Evolutionary conservation across 2,797 vertebrate genomes (phyloP).

Genomic region (Molossus molossus): DNA sequence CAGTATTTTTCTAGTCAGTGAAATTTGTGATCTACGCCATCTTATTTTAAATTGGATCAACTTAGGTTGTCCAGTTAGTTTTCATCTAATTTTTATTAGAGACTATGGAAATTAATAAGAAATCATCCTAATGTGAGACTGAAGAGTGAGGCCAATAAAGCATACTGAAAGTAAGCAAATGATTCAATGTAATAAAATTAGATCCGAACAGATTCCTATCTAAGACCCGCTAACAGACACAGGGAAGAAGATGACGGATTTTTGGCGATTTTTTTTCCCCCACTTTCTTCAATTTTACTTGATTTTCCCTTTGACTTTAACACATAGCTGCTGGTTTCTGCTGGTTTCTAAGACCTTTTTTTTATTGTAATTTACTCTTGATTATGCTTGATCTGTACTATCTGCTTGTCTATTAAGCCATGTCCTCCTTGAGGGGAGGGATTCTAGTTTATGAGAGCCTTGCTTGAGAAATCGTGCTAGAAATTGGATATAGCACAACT

Average conservation of each 20-base stretch:
- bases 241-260: neutral
- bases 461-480: neutral
- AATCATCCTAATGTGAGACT: neutral
- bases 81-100: constrained; percentile 46
- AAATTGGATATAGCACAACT: neutral
- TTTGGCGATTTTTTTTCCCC: neutral
- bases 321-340: neutral
- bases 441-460: neutral
- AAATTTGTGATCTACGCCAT: neutral
- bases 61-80: neutral
- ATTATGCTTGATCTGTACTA: neutral
- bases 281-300: neutral
- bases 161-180: neutral
- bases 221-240: neutral
- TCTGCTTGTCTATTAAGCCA: neutral
- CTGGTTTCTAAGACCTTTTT: neutral
- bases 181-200: neutral
- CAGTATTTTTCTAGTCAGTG: neutral
- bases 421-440: neutral
- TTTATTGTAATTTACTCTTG: neutral
- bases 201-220: neutral
- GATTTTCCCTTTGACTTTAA: neutral
- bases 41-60: constrained; percentile 20
- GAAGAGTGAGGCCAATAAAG: neutral
- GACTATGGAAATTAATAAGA: constrained; percentile 36